Percentiles rank a stretch among this genome's conserved stretches.
These are phyloP conservation scores for Conchocele bisecta DNA, from an alignment of 2,888 invertebrate species.

Conservation along the genomic window DNA sequence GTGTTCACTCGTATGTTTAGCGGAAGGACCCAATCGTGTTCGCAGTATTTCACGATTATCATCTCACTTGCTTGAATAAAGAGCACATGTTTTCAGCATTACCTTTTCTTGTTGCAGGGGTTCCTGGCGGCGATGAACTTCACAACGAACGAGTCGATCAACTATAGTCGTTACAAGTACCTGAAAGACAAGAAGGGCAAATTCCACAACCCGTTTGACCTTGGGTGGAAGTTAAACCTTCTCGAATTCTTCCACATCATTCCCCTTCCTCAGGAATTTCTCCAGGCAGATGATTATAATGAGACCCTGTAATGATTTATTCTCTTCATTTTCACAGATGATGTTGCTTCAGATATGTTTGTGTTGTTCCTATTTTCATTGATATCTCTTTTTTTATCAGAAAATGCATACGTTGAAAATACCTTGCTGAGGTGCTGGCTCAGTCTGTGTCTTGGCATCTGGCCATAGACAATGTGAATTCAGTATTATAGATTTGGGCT, in stretches of 20 bases:
- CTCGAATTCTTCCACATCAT: constrained; percentile 91
- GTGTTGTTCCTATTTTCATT: neutral
- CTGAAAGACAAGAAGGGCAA: constrained; percentile 92
- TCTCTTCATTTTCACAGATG: neutral
- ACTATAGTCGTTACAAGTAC: constrained; percentile 94
- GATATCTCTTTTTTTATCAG: neutral
- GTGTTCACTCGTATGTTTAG: neutral
- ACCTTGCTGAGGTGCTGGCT: too few species aligned
- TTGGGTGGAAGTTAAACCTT: constrained; percentile 92
- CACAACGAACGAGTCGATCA: constrained; percentile 97
- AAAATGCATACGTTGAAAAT: too few species aligned
- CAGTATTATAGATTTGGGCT: too few species aligned
- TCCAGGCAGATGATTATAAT: constrained; percentile 56
- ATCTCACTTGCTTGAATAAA: neutral
- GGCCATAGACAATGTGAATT: too few species aligned
- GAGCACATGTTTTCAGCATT: neutral
- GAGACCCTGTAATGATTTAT: constrained; percentile 50
- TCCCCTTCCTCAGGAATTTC: constrained; percentile 54
- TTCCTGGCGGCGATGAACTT: constrained; percentile 95
- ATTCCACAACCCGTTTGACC: constrained; percentile 93
- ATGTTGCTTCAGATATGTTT: too few species aligned
- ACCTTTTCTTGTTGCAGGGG: constrained; percentile 86
- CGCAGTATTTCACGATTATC: too few species aligned
- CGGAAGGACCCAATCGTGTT: too few species aligned
- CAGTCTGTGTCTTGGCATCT: too few species aligned